A percentile compares a stretch with the other conserved stretches of the same genome.
Evolutionary conservation across 2,797 vertebrate genomes (phyloP).

Genomic region (Xenentodon cancila): DNA sequence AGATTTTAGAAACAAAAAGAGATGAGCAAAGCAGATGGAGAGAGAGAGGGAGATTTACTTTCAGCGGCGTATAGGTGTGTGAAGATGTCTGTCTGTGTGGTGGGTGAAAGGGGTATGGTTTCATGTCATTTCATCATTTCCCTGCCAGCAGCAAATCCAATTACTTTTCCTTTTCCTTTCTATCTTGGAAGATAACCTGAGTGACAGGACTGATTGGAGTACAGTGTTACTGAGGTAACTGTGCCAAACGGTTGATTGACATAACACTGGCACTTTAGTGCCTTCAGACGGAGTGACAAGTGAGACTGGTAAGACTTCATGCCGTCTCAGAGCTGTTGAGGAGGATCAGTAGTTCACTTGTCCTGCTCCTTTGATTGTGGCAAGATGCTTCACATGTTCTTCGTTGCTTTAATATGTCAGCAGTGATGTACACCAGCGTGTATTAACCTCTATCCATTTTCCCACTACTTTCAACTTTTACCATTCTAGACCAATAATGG

Average conservation of each 20-base stretch:
- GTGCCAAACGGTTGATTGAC: constrained; percentile 71
- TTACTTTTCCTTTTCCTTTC: constrained; percentile 72
- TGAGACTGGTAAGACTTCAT: constrained; percentile 51
- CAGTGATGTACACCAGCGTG: neutral
- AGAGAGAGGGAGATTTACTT: constrained; percentile 39
- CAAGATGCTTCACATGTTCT: constrained; percentile 16
- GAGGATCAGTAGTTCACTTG: constrained; percentile 45
- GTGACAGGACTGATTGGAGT: constrained; percentile 70
- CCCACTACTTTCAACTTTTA: constrained; percentile 3
- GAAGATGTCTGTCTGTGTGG: constrained; percentile 17
- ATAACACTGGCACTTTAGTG: constrained; percentile 59
- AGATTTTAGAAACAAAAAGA: constrained; percentile 66
- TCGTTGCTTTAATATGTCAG: constrained; percentile 8
- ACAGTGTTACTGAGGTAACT: constrained; percentile 54
- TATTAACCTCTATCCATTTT: neutral
- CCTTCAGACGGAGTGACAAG: constrained; percentile 58
- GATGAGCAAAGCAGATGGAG: constrained; percentile 39
- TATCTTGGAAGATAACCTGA: constrained; percentile 73
- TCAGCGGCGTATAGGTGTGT: constrained; percentile 42
- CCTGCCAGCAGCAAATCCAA: constrained; percentile 76
- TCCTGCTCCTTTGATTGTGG: constrained; percentile 17
- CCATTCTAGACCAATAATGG: neutral
- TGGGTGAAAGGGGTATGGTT: constrained; percentile 50
- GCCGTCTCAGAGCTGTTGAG: constrained; percentile 48
- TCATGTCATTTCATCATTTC: constrained; percentile 80